These are phyloP conservation scores for Glaucidium brasilianum DNA, from an alignment of 2,113 vertebrate genomes.

Conservation along the genomic window DNA sequence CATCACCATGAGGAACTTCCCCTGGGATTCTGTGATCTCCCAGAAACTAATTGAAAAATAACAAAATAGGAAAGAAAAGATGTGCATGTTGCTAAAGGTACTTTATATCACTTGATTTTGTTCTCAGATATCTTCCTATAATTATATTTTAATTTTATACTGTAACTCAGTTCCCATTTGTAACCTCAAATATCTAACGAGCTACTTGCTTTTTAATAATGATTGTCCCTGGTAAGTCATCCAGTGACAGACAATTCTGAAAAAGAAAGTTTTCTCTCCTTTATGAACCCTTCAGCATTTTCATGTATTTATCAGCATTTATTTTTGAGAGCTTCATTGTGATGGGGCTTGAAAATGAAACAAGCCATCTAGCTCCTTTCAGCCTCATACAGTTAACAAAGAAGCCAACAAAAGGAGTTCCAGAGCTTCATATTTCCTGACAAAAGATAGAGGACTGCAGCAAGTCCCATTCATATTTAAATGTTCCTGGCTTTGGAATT, in stretches of 20 bases:
- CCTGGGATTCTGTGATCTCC: constrained; percentile 40
- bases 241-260: neutral
- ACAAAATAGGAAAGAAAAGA: neutral
- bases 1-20: constrained; percentile 43
- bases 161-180: neutral
- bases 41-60: neutral
- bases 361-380: constrained; percentile 32
- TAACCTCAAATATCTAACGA: neutral
- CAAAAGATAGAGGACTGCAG: constrained; percentile 47
- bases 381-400: constrained; percentile 61
- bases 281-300: neutral
- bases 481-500: constrained; percentile 54
- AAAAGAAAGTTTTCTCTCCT: constrained; percentile 28
- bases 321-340: constrained; percentile 8
- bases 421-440: constrained; percentile 63
- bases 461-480: constrained; percentile 67
- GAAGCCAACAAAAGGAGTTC: constrained; percentile 42
- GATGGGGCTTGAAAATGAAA: constrained; percentile 43
- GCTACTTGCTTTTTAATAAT: neutral
- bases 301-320: constrained; percentile 53
- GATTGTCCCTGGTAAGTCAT: neutral
- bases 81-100: neutral
- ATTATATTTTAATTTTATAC: neutral
- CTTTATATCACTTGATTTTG: neutral
- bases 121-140: neutral